A percentile compares a stretch with the other conserved stretches of the same genome.
Conservation (phyloP, 2,797 vertebrate species). For the Moxostoma hubbsi region DNA sequence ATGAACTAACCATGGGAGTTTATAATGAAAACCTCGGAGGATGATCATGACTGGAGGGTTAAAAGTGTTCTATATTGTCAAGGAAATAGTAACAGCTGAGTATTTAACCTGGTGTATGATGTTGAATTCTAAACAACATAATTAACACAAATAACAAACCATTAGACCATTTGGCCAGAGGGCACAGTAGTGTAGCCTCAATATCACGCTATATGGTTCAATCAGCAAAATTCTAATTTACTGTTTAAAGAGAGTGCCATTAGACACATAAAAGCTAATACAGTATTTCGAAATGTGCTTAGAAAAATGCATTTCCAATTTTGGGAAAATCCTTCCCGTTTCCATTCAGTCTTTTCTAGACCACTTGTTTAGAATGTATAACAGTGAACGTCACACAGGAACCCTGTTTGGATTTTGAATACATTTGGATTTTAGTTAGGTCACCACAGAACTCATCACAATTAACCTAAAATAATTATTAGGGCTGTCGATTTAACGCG, state of each 20-base stretch:
- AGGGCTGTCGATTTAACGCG: too few relatives aligned
- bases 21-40: constrained; percentile 44
- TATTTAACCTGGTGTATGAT: background rate
- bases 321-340: background rate
- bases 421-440: constrained; percentile 30
- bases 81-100: constrained; percentile 14
- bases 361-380: too few relatives aligned
- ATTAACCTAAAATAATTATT: too few relatives aligned
- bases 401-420: background rate
- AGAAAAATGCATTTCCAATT: background rate
- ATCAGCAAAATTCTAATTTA: background rate
- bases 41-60: background rate
- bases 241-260: background rate
- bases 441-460: background rate
- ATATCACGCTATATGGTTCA: background rate
- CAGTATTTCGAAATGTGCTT: background rate
- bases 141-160: background rate
- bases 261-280: background rate
- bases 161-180: background rate
- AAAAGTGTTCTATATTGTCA: constrained; percentile 14
- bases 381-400: background rate
- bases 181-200: background rate
- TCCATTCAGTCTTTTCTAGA: background rate
- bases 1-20: constrained; percentile 24
- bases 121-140: background rate